Base-by-base conservation (phyloP, 2,113 vertebrate genomes). In the Stigmatopora nigra region DNA sequence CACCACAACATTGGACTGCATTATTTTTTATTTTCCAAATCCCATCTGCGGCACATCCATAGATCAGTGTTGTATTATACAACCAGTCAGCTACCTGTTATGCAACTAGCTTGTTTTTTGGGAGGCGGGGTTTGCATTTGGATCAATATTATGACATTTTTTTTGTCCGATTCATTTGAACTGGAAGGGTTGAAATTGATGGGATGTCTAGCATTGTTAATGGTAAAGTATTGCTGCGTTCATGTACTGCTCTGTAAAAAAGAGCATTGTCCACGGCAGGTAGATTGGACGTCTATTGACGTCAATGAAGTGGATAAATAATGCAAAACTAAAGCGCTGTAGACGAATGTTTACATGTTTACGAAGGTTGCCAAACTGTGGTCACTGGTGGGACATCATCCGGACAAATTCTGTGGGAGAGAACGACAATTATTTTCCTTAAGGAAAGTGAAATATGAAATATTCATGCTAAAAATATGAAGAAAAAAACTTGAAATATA, bases 351-450 rank as follows among this genome's bases (percentile, higher is more conserved):
- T n/a, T n/a, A n/a, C n/a, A n/a, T n/a, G n/a, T n/a, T n/a, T n/a
- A n/a, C n/a, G 13, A 17, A 68, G 49, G 61, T 5, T 13, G 65
- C 38, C 19, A 1, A 1, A 59, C 2, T 35, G 1, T 45, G 7
- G 48, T 88, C 82, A 89, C 64, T 87, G 64, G 73, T 70, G 73
- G 19, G 87, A 88, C 88, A 90, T 90, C 89, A 90, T 90, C 70
- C 71, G 76, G 69, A 90, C 89, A 63, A 90, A 90, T 67, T 90
- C 89, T 90, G 81, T 6, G 64, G 64, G 35, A 63, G 45, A 44
- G 22, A 44, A 35, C 19, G 25, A 55, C 12, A 14, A 69, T 41
- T 15, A n/a, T 36, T 36, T 36, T 31, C 9, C 38, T 41, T 41
- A 10, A 8, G 9, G 9, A 41, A 41, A 41, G 38, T 41, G 38